Base-by-base conservation (phyloP, 2,797 vertebrate genomes). In the Apogon hyalosoma region DNA sequence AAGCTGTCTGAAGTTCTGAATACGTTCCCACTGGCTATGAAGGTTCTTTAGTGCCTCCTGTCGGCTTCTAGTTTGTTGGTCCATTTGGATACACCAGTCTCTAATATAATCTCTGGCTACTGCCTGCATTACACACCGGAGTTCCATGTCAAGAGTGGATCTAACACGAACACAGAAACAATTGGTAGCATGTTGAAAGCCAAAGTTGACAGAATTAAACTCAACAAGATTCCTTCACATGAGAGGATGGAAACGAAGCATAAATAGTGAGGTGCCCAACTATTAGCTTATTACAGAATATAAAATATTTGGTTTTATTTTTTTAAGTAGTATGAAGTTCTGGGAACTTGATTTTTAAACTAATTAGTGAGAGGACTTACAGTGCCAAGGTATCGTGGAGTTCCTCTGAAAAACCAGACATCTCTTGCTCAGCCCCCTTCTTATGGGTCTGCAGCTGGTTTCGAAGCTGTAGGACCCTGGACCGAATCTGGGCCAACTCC, bases 1-100 rank as follows among this genome's bases (percentile, higher is more conserved):
- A 39, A 92, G 84, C 13, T 86, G 83, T 71, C 93, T 90, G 73
- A 94, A 94, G 72, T 94, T 92, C 83, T 93, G 77, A 73, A 95
- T 91, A 60, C 87, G 90, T 55, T 93, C 90, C 89, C 93, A 92
- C 73, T 95, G 92, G 13, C 73, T 81, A 41, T 68, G 90, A 19
- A 95, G 90, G 39, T 46, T 84, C 19, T 73, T 77, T 3, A 94
- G 78, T 0, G 83, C 90, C 10, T 92, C 85, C 18, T 92, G 92
- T 12, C 72, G 80, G 53, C 83, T 84, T 28, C 78, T 87, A 14
- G 87, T 84, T 11, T 82, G 76, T 36, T 89, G 86, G 60, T 93
- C 87, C 3, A 94, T 83, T n/a, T 80, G 73, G 21, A 80, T 67
- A 24, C 92, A 94, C 51, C 73, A 60, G 2, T 86, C 76, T 82